phyloP scores from a whole-genome alignment of 2,797 vertebrate species.

The Hemibagrus guttatus region DNA sequence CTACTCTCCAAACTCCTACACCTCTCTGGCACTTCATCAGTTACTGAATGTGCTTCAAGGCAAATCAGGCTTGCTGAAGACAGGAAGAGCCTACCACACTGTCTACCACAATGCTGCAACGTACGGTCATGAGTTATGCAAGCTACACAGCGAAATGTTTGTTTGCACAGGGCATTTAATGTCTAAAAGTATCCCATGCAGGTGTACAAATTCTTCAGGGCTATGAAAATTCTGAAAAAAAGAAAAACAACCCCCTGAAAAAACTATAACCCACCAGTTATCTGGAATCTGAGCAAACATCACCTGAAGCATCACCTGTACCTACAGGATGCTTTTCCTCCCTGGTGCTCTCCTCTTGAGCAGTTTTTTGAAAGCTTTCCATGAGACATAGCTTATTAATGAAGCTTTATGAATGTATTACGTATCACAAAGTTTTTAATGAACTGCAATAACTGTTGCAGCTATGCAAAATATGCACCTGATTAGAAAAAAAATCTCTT shows the following conservation, averaged over 20 bases:
- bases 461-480: conserved; percentile 20
- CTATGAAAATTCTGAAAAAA: not conserved
- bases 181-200: conserved; percentile 9
- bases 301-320: not conserved
- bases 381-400: not conserved
- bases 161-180: conserved; percentile 13
- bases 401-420: conserved; percentile 22
- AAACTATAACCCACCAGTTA: not conserved
- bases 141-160: conserved; percentile 29
- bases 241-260: not conserved
- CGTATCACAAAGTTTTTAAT: conserved; percentile 12
- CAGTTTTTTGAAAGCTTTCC: conserved; percentile 11
- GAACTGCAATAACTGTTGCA: not conserved
- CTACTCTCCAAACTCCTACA: conserved; percentile 36
- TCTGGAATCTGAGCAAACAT: not conserved
- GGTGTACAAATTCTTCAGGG: not conserved
- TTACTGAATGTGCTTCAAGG: conserved; percentile 31
- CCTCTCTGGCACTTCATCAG: conserved; percentile 31
- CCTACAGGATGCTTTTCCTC: not conserved
- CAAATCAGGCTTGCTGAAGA: conserved; percentile 38
- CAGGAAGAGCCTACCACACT: conserved; percentile 23
- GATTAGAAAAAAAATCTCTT: not conserved
- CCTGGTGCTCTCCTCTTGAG: not conserved
- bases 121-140: conserved; percentile 1
- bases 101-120: conserved; percentile 29